Evolutionary conservation across 2,113 vertebrate species (phyloP).

Genomic region (Eira barbara): DNA sequence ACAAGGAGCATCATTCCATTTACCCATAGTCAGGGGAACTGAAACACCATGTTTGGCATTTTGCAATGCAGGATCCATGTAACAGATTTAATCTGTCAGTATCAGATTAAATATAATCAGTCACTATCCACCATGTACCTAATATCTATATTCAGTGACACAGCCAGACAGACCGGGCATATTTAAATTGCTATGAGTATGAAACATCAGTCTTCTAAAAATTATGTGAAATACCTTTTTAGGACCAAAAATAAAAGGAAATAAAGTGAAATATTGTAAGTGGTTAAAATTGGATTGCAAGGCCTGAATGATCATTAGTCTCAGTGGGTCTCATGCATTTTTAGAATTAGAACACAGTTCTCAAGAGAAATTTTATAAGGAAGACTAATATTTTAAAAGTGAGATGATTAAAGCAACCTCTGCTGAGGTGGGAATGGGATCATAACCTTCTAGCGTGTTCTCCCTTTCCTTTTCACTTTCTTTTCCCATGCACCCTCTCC

Average conservation of each 20-base stretch:
- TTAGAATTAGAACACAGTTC: neutral
- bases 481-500: too few relatives aligned
- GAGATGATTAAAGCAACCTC: neutral
- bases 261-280: neutral
- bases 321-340: neutral
- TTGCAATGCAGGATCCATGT: neutral
- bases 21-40: neutral
- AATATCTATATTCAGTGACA: neutral
- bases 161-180: neutral
- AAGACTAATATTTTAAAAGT: neutral
- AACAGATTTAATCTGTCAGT: neutral
- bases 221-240: neutral
- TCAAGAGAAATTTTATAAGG: neutral
- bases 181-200: neutral
- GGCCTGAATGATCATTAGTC: neutral
- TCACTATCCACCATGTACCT: neutral
- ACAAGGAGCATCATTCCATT: neutral
- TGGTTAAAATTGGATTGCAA: neutral
- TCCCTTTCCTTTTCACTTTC: neutral
- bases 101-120: too few relatives aligned
- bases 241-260: neutral
- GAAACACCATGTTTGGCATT: neutral
- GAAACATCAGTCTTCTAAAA: neutral
- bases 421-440: neutral
- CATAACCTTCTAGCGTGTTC: neutral